A percentile compares a stretch with the other conserved stretches of the same genome.
phyloP scores from a whole-genome alignment of 1,140 invertebrate species.

The Oncopodura yosiiana region DNA sequence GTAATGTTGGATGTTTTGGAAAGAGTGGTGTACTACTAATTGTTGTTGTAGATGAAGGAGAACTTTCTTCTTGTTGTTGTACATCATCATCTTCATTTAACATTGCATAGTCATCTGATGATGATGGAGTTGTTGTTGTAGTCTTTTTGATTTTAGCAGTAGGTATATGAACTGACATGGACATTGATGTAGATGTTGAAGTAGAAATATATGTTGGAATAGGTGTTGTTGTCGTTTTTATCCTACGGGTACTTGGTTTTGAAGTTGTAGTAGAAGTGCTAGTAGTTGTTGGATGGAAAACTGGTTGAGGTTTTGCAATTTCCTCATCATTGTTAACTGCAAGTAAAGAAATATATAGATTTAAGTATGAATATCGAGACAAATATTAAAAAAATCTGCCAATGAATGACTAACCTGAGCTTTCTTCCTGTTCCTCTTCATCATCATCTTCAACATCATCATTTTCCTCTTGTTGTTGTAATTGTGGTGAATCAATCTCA shows the following conservation, averaged over 20 bases:
- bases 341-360: too few relatives aligned
- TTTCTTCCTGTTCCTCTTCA: not conserved
- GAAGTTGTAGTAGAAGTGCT: not conserved
- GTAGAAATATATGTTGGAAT: not conserved
- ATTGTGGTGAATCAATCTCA: too few relatives aligned
- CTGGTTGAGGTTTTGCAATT: not conserved
- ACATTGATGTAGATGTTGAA: slow-evolving; percentile 15
- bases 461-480: too few relatives aligned
- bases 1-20: slow-evolving; percentile 25
- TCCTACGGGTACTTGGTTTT: too few relatives aligned
- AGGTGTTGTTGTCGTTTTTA: too few relatives aligned
- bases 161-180: slow-evolving; percentile 3
- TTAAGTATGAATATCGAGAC: too few relatives aligned
- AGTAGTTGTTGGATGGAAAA: slow-evolving; percentile 2
- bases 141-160: not conserved
- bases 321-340: not conserved
- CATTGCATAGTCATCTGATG: not conserved
- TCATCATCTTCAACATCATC: not conserved
- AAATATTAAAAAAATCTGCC: too few relatives aligned
- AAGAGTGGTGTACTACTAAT: not conserved
- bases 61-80: not conserved
- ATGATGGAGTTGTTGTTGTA: slow-evolving; percentile 2
- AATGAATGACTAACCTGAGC: too few relatives aligned
- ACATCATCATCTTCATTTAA: not conserved
- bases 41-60: not conserved